phyloP scores from a whole-genome alignment of 2,888 invertebrate genomes.

The Bellardia pandia region DNA sequence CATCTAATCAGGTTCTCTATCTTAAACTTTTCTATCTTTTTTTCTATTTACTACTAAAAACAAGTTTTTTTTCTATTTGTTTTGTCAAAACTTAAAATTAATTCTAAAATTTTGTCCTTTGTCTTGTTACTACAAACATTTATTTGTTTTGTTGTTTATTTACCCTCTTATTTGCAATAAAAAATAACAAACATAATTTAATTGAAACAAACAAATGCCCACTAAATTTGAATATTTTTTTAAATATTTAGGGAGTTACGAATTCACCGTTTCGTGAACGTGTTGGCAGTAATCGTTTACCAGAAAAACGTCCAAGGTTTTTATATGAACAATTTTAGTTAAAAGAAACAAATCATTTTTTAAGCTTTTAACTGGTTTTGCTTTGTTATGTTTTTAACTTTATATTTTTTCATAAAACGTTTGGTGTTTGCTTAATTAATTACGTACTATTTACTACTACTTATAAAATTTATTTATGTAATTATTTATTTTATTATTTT shows the following conservation, averaged over 20 bases:
- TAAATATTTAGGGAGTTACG: conserved; percentile 84
- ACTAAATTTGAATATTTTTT: conserved; percentile 55
- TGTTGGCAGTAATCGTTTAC: conserved; percentile 93
- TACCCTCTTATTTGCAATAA: conserved; percentile 24
- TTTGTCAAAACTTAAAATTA: conserved; percentile 58
- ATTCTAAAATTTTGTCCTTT: conserved; percentile 51
- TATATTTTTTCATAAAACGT: conserved; percentile 34
- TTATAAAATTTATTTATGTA: conserved; percentile 62
- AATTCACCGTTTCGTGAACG: conserved; percentile 95
- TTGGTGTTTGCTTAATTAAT: conserved; percentile 64
- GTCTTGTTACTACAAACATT: conserved; percentile 55
- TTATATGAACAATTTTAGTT: conserved; percentile 77
- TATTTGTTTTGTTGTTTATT: conserved; percentile 50
- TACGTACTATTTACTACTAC: not conserved
- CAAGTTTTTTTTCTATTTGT: conserved; percentile 39
- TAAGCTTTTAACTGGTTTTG: conserved; percentile 57
- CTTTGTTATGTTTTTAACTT: conserved; percentile 60
- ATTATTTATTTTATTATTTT: conserved; percentile 10
- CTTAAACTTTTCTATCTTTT: conserved; percentile 71
- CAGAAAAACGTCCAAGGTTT: conserved; percentile 93
- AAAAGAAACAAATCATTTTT: conserved; percentile 29
- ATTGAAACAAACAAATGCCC: not conserved
- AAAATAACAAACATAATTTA: conserved; percentile 23
- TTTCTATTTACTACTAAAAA: conserved; percentile 42
- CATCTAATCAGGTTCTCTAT: conserved; percentile 84